Conservation (phyloP, 2,888 invertebrate species). For the Athalia circularis region DNA sequence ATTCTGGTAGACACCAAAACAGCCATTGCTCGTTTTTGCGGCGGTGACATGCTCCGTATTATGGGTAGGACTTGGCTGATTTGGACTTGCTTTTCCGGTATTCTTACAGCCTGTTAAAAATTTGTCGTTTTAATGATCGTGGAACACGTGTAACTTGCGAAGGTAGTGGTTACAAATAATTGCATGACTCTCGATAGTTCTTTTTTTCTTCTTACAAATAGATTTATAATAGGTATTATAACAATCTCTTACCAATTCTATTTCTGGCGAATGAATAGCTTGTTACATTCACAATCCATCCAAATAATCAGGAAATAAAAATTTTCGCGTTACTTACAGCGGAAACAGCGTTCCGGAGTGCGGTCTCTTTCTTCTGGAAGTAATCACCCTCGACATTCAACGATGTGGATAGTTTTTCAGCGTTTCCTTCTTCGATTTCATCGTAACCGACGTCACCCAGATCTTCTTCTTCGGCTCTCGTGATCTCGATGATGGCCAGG, state of each 20-base stretch:
- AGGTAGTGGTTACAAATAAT: background rate
- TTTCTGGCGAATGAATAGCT: too few species aligned
- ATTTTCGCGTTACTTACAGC: constrained; percentile 53
- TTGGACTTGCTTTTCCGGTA: constrained; percentile 78
- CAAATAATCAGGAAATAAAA: background rate
- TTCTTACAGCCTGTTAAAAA: constrained; percentile 75
- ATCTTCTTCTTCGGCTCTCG: constrained; percentile 43
- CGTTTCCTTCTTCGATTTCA: constrained; percentile 51
- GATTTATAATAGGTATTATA: background rate
- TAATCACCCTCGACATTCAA: constrained; percentile 59
- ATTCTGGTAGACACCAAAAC: constrained; percentile 77
- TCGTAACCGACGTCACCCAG: constrained; percentile 55
- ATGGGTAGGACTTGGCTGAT: constrained; percentile 81
- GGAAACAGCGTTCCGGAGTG: constrained; percentile 52
- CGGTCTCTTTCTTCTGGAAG: constrained; percentile 58
- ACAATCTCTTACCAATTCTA: too few species aligned
- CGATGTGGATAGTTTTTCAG: constrained; percentile 59
- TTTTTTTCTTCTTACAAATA: background rate
- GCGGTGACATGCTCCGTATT: constrained; percentile 79
- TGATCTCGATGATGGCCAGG: constrained; percentile 23
- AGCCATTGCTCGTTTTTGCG: constrained; percentile 79
- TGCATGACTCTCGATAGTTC: background rate
- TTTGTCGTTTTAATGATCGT: background rate
- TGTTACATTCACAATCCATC: background rate
- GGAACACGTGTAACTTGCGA: background rate